Evolutionary conservation across 2,113 vertebrate species (phyloP).

Genomic region (Pelobates fuscus): DNA sequence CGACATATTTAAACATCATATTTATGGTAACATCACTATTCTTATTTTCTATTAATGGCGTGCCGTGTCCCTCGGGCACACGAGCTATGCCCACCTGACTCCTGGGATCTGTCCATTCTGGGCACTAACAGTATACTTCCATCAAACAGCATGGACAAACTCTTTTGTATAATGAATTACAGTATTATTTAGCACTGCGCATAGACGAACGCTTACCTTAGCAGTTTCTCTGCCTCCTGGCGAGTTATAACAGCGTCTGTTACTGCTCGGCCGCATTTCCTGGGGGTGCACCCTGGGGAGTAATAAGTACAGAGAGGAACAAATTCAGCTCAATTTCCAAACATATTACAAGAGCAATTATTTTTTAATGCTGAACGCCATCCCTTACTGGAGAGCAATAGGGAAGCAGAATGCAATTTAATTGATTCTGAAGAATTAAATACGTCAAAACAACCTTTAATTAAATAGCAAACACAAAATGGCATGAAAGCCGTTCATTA

Average conservation of each 20-base stretch:
- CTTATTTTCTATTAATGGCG: too few relatives aligned
- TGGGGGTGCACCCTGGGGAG: constrained; percentile 86
- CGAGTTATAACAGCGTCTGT: constrained; percentile 77
- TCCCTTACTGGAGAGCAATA: not conserved
- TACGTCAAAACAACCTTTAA: constrained; percentile 15
- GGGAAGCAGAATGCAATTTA: not conserved
- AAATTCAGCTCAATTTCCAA: not conserved
- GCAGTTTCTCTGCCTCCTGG: constrained; percentile 77
- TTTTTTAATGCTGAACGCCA: not conserved
- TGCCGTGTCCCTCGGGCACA: too few relatives aligned
- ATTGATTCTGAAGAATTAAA: not conserved
- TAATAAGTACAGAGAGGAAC: too few relatives aligned
- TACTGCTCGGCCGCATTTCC: constrained; percentile 85
- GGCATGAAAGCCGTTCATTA: too few relatives aligned
- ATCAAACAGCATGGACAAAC: too few relatives aligned
- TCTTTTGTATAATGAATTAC: too few relatives aligned
- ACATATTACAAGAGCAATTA: constrained; percentile 6
- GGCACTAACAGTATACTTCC: too few relatives aligned
- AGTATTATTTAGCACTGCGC: not conserved
- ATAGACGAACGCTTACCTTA: constrained; percentile 62
- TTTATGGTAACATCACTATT: too few relatives aligned
- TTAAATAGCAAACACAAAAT: not conserved
- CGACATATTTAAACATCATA: too few relatives aligned
- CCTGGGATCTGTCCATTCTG: too few relatives aligned
- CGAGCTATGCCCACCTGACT: too few relatives aligned